phyloP scores from a whole-genome alignment of 2,113 vertebrate genomes.

The Spea bombifrons region DNA sequence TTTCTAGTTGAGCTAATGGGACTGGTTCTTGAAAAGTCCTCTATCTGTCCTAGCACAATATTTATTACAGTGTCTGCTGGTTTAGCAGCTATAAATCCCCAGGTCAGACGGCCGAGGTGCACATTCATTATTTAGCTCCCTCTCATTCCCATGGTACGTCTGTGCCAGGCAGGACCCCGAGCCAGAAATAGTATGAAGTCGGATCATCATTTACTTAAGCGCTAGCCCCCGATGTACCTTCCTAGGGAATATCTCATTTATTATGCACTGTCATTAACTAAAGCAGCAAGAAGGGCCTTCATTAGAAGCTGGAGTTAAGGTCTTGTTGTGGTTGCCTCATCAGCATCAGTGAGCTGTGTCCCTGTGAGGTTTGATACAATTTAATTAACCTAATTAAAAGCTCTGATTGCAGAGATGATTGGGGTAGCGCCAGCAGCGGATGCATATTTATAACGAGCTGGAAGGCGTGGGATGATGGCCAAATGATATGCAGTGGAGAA shows the following conservation, averaged over 20 bases:
- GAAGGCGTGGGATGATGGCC: constrained; percentile 93
- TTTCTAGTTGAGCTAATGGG: constrained; percentile 32
- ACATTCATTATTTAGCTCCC: constrained; percentile 55
- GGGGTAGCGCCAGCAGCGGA: constrained; percentile 89
- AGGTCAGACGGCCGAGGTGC: constrained; percentile 49
- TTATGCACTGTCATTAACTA: constrained; percentile 72
- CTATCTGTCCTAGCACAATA: constrained; percentile 48
- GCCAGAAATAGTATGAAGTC: constrained; percentile 52
- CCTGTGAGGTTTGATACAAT: constrained; percentile 99
- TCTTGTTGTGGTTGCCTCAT: constrained; percentile 95
- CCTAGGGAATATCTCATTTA: constrained; percentile 67
- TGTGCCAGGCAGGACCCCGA: constrained; percentile 56
- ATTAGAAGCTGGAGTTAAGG: constrained; percentile 75
- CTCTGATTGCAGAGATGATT: constrained; percentile 99
- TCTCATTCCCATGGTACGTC: constrained; percentile 51
- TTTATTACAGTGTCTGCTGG: constrained; percentile 46
- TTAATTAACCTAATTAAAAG: constrained; percentile 99
- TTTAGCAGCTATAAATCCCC: constrained; percentile 47
- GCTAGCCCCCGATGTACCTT: constrained; percentile 62
- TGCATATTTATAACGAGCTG: constrained; percentile 90
- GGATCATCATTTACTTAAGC: constrained; percentile 56
- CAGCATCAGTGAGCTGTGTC: constrained; percentile 91
- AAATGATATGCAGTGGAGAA: constrained; percentile 90
- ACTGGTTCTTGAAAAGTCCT: constrained; percentile 48
- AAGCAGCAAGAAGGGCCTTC: constrained; percentile 70